phyloP scores from a whole-genome alignment of 2,888 invertebrate species.

The Conus canariensis region DNA sequence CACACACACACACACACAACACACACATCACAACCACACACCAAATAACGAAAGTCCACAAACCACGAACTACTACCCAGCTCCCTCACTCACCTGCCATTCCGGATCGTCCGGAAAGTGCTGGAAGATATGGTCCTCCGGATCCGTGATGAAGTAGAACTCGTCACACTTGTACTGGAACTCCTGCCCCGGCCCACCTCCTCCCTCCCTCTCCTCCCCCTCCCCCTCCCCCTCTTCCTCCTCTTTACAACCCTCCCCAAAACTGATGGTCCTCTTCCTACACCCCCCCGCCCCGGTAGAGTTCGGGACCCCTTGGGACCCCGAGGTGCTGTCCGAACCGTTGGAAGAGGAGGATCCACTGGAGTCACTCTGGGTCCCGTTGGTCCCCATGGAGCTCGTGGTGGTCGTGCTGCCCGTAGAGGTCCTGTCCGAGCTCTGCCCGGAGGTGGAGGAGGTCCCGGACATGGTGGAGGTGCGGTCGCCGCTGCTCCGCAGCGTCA shows the following conservation, averaged over 20 bases:
- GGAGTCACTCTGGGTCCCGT: slow-evolving; percentile 42
- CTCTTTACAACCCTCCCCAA: slow-evolving; percentile 39
- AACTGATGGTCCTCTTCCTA: slow-evolving; percentile 28
- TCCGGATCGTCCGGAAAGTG: slow-evolving; percentile 76
- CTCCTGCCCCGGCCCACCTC: slow-evolving; percentile 43
- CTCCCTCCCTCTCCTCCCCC: neutral
- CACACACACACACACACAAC: too few relatives aligned
- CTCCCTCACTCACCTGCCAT: slow-evolving; percentile 73
- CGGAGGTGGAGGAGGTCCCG: slow-evolving; percentile 26
- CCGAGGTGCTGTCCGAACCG: slow-evolving; percentile 6
- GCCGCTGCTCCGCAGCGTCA: slow-evolving; percentile 37
- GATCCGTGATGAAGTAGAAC: slow-evolving; percentile 78
- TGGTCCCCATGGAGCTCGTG: slow-evolving; percentile 13
- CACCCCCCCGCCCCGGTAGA: neutral
- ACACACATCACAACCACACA: too few relatives aligned
- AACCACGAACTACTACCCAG: neutral
- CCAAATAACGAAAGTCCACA: too few relatives aligned
- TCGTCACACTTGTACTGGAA: slow-evolving; percentile 77
- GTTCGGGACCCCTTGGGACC: neutral
- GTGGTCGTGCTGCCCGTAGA: slow-evolving; percentile 42
- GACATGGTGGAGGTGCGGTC: slow-evolving; percentile 28
- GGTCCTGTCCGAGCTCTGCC: slow-evolving; percentile 39
- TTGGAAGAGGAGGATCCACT: slow-evolving; percentile 35
- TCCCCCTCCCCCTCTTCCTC: slow-evolving; percentile 32
- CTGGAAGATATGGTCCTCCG: slow-evolving; percentile 77